Evolutionary conservation across 2,888 invertebrate species (phyloP).

Genomic region (Amiota mariae): DNA sequence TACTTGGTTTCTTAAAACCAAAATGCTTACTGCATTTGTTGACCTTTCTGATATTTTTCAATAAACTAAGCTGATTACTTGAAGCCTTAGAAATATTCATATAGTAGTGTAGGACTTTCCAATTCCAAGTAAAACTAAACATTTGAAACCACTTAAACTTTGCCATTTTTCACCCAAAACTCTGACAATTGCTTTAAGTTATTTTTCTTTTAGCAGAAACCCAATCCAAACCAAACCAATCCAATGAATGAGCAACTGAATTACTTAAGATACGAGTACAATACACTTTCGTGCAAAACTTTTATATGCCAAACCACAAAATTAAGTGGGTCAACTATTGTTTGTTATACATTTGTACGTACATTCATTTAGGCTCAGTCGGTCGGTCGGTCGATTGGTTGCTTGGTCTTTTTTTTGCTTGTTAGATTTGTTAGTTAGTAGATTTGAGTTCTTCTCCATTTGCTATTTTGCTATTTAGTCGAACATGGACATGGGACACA

Average conservation of each 20-base stretch:
- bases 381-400: too few relatives aligned
- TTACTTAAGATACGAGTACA: too few relatives aligned
- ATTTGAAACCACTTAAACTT: constrained; percentile 41
- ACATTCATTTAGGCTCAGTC: too few relatives aligned
- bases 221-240: constrained; percentile 31
- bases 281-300: constrained; percentile 20
- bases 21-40: too few relatives aligned
- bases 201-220: too few relatives aligned
- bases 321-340: constrained; percentile 22
- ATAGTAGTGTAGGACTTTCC: too few relatives aligned
- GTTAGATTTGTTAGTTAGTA: not conserved
- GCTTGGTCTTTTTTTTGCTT: not conserved
- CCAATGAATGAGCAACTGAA: not conserved
- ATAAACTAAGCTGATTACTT: too few relatives aligned
- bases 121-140: too few relatives aligned
- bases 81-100: too few relatives aligned
- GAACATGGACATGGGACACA: not conserved
- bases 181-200: not conserved
- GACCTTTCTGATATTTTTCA: too few relatives aligned
- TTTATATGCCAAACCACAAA: constrained; percentile 21
- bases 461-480: not conserved
- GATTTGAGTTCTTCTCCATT: not conserved
- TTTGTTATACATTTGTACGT: not conserved
- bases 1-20: too few relatives aligned
- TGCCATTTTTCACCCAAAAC: constrained; percentile 38